phyloP scores from a whole-genome alignment of 2,797 vertebrate species.

The Mormyrops attenuatus region DNA sequence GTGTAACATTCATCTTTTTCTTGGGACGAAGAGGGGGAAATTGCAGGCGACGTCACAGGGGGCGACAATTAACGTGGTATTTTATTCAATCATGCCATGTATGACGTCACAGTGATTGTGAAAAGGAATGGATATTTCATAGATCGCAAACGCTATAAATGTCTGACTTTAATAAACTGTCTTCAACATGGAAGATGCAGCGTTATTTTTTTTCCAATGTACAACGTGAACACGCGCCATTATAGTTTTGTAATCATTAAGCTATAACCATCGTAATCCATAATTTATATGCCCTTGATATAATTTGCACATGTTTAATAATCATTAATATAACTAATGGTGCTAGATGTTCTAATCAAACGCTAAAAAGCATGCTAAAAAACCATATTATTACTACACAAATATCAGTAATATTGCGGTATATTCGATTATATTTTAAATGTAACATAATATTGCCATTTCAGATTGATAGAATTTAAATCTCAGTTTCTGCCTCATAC shows the following conservation, averaged over 20 bases:
- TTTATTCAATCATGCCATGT: conserved; percentile 8
- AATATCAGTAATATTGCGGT: neutral
- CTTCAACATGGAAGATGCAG: neutral
- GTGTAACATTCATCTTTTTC: neutral
- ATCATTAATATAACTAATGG: neutral
- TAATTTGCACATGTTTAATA: neutral
- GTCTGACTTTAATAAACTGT: neutral
- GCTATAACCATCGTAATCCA: neutral
- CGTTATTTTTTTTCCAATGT: neutral
- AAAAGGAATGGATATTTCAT: neutral
- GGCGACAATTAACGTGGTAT: conserved; percentile 15
- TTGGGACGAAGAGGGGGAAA: neutral
- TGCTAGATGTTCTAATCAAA: neutral
- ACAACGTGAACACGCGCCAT: neutral
- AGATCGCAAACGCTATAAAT: neutral
- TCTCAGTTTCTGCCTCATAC: neutral
- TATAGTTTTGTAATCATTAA: neutral
- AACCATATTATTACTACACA: neutral
- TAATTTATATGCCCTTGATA: neutral
- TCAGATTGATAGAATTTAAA: neutral
- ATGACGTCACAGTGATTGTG: conserved; percentile 21
- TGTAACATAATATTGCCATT: neutral
- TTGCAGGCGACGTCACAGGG: neutral
- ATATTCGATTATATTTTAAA: conserved; percentile 1
- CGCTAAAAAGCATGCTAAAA: neutral